phyloP scores from a whole-genome alignment of 2,888 invertebrate species.

The Ophion ellenae region DNA sequence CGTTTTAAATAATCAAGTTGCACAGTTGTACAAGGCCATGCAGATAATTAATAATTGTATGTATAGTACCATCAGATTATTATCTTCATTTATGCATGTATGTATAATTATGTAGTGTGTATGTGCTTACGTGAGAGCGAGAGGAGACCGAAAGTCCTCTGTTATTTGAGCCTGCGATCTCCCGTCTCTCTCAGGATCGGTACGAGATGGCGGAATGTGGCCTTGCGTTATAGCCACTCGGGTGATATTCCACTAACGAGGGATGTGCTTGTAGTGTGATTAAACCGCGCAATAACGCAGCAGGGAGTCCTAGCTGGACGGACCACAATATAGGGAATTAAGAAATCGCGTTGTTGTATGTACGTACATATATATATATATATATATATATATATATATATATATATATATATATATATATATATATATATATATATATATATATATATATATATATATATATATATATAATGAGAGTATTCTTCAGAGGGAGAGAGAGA shows the following conservation, averaged over 20 bases:
- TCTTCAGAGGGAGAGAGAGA: neutral
- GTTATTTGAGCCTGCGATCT: constrained; percentile 30
- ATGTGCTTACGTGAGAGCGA: neutral
- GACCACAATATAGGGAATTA: constrained; percentile 69
- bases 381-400: constrained; percentile 19
- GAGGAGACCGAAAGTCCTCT: neutral
- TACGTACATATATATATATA: constrained; percentile 20
- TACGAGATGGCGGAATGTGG: constrained; percentile 77
- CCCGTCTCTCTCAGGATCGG: constrained; percentile 39
- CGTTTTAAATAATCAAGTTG: no score
- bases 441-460: constrained; percentile 15
- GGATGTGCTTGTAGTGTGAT: constrained; percentile 83
- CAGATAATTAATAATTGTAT: neutral
- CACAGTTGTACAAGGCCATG: no score
- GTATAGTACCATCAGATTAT: neutral
- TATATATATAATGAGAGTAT: neutral
- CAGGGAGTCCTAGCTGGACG: constrained; percentile 74
- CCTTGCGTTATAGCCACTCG: constrained; percentile 80
- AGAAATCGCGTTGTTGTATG: constrained; percentile 66
- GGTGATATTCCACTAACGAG: constrained; percentile 83
- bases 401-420: constrained; percentile 13
- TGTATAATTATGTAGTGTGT: neutral
- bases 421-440: constrained; percentile 17
- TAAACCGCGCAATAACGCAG: constrained; percentile 83
- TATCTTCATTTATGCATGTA: constrained; percentile 4